These are phyloP conservation scores for Chloropsis hardwickii DNA, from an alignment of 2,113 vertebrate species.

Conservation along the genomic window DNA sequence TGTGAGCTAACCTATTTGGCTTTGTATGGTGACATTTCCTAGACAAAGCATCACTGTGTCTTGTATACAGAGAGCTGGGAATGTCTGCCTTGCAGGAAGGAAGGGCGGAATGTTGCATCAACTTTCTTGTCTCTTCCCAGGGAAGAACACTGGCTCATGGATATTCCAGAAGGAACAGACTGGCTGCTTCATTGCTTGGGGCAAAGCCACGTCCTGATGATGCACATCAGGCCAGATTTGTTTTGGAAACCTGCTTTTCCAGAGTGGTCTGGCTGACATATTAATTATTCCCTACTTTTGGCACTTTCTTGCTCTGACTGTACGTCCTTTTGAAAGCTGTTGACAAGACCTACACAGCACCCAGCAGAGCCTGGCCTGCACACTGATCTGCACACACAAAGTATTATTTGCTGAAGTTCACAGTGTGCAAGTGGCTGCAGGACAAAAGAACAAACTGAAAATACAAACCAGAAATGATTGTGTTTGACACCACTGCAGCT, in stretches of 20 bases:
- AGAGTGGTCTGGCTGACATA: slow-evolving; percentile 13
- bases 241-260: slow-evolving; percentile 36
- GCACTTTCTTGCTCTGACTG: not conserved
- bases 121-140: not conserved
- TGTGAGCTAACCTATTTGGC: not conserved
- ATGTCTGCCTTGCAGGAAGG: not conserved
- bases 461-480: not conserved
- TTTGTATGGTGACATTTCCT: not conserved
- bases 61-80: not conserved
- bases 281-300: not conserved
- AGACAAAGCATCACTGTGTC: not conserved
- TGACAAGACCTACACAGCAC: not conserved
- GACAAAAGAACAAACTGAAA: not conserved
- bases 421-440: not conserved
- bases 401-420: not conserved
- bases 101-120: not conserved
- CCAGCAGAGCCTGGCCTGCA: not conserved
- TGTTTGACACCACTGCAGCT: not conserved
- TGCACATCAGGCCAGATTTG: not conserved
- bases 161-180: not conserved
- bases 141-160: not conserved
- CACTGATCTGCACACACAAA: not conserved
- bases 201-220: not conserved
- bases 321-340: slow-evolving; percentile 21
- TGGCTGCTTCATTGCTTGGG: not conserved